These are phyloP conservation scores for Myocastor coypus DNA, from an alignment of 2,113 vertebrate species.

Conservation along the genomic window DNA sequence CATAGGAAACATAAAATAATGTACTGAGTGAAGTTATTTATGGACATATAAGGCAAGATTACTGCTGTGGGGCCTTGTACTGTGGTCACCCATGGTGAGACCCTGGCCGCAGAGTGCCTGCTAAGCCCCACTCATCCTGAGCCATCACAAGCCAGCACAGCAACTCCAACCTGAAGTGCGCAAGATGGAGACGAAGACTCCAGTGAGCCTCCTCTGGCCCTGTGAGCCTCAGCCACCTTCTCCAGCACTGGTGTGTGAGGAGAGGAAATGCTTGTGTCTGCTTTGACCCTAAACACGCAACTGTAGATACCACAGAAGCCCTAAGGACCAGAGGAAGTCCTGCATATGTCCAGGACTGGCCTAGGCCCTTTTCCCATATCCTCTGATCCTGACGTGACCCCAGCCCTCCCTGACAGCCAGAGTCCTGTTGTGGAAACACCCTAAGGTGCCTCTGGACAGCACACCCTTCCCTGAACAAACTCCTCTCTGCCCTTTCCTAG, in stretches of 20 bases:
- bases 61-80: background rate
- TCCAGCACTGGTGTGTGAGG: background rate
- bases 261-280: background rate
- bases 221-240: background rate
- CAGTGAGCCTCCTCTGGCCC: background rate
- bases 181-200: background rate
- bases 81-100: background rate
- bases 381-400: too few species aligned
- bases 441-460: background rate
- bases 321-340: background rate
- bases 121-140: background rate
- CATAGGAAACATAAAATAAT: background rate
- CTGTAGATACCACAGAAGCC: background rate
- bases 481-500: background rate
- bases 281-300: background rate
- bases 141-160: background rate
- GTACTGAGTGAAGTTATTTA: background rate
- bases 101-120: background rate
- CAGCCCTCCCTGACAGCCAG: background rate
- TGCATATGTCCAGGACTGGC: background rate
- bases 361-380: background rate
- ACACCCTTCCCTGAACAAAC: background rate
- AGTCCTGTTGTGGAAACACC: background rate
- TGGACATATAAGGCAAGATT: background rate
- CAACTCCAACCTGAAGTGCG: background rate